These are phyloP conservation scores for Eciton burchellii DNA, from an alignment of 1,140 invertebrate species.

Conservation along the genomic window DNA sequence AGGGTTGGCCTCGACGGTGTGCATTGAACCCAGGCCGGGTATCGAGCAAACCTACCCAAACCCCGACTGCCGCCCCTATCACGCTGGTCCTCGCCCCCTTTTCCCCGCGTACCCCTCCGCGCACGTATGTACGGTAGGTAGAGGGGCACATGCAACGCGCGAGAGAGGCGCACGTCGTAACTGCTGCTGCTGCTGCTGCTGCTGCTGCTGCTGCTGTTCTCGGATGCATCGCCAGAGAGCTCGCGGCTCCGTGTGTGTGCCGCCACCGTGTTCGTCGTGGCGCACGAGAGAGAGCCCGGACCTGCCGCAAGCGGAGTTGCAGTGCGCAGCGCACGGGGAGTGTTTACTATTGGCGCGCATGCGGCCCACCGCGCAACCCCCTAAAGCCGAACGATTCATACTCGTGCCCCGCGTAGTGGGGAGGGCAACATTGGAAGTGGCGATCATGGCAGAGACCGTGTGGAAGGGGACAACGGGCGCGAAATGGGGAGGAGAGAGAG, in stretches of 20 bases:
- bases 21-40: conserved; percentile 82
- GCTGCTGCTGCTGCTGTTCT: conserved; percentile 25
- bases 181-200: conserved; percentile 28
- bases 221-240: conserved; percentile 23
- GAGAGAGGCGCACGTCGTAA: conserved; percentile 34
- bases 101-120: background rate
- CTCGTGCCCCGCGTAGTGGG: conserved; percentile 42
- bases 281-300: conserved; percentile 74
- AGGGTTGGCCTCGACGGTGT: conserved; percentile 72
- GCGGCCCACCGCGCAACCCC: conserved; percentile 73
- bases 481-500: conserved; percentile 5
- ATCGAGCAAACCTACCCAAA: conserved; percentile 80
- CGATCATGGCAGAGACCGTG: conserved; percentile 56
- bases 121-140: conserved; percentile 1
- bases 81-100: conserved; percentile 49
- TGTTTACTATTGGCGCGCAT: conserved; percentile 83
- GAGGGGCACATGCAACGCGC: background rate
- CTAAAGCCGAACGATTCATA: conserved; percentile 61
- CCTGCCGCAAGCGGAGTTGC: conserved; percentile 82
- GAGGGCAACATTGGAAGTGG: conserved; percentile 37
- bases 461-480: conserved; percentile 43
- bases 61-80: conserved; percentile 63
- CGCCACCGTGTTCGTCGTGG: conserved; percentile 22
- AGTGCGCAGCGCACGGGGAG: conserved; percentile 82
- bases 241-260: conserved; percentile 38